These are phyloP conservation scores for Orthonevra nobilis DNA, from an alignment of 2,888 invertebrate genomes.

Conservation along the genomic window DNA sequence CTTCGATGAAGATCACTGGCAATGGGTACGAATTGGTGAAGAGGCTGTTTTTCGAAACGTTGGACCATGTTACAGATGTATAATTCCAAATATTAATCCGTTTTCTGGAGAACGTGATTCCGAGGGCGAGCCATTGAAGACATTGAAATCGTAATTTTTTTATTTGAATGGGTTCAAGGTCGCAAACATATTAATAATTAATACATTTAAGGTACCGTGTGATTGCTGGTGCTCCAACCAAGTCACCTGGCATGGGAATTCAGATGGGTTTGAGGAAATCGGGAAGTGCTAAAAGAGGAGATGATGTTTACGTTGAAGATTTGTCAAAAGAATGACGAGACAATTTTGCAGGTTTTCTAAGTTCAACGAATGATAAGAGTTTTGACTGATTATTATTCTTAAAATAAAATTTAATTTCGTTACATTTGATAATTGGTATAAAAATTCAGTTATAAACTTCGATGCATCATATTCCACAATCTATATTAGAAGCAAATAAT, in stretches of 20 bases:
- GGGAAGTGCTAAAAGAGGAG: conserved; percentile 80
- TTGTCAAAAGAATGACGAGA: conserved; percentile 47
- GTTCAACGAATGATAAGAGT: too few relatives aligned
- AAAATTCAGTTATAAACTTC: too few relatives aligned
- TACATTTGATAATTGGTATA: too few relatives aligned
- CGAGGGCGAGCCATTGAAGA: conserved; percentile 84
- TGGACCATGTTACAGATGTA: conserved; percentile 82
- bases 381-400: too few relatives aligned
- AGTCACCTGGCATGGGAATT: conserved; percentile 81
- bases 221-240: conserved; percentile 9
- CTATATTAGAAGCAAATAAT: too few relatives aligned
- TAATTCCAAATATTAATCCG: conserved; percentile 86
- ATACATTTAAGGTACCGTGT: conserved; percentile 43
- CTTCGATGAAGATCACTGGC: conserved; percentile 87
- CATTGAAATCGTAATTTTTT: conserved; percentile 82
- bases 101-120: conserved; percentile 83
- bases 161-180: background rate
- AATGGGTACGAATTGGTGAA: conserved; percentile 85
- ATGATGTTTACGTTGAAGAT: conserved; percentile 81
- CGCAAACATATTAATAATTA: background rate
- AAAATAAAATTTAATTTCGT: too few relatives aligned
- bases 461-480: too few relatives aligned
- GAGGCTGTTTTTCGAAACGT: conserved; percentile 73
- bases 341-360: too few relatives aligned
- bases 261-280: conserved; percentile 81